Evolutionary conservation across 2,797 vertebrate species (phyloP), one percentile per base, ranked within the genome.

Genomic region (Epinephelus malabaricus): DNA sequence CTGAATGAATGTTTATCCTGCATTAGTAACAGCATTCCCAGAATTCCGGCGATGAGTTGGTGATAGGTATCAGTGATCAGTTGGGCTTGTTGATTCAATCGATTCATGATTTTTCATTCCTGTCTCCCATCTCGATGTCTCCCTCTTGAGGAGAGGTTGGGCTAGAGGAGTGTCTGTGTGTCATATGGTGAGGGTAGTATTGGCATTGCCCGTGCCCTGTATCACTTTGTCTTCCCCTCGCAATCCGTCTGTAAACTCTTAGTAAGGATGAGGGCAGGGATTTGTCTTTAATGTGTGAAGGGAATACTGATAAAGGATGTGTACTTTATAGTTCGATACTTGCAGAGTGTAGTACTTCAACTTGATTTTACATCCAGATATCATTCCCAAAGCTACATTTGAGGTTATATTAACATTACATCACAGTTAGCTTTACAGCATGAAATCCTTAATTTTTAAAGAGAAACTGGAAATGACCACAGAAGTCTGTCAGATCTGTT

Each of bases 181-280:
- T 4, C 55, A 27, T 67, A 21, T 23, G 49, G 15, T 21, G 30
- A 14, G 21, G 18, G 5, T 54, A 76, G 71, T 34, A 34, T 34
- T 34, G 34, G 34, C 27, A 30, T 30, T 30, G 27, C 27, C 23
- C 71, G 77, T 23, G 27, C 21, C 49, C n/a, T 21, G 6, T 11
- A 50, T 73, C 43, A 23, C 27, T 76, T 46, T 34, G 34, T 8
- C 34, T 34, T 71, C 49, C 8, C 75, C 49, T 27, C 15, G 49
- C 40, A 55, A 43, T 78, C 63, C 63, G 60, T 73, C 47, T 77
- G 38, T 54, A 81, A 69, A 51, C 69, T n/a, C 51, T 64, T 12
- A 59, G 27, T 15, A 14, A 74, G 38, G 59, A 43, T 30, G n/a
- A 59, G 0, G 5, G 17, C 49, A 71, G 40, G 21, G 34, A 65